Percentiles rank a stretch among this genome's conserved stretches.
Evolutionary conservation across 2,888 invertebrate genomes (phyloP).

Genomic region (Pelosia muscerda): DNA sequence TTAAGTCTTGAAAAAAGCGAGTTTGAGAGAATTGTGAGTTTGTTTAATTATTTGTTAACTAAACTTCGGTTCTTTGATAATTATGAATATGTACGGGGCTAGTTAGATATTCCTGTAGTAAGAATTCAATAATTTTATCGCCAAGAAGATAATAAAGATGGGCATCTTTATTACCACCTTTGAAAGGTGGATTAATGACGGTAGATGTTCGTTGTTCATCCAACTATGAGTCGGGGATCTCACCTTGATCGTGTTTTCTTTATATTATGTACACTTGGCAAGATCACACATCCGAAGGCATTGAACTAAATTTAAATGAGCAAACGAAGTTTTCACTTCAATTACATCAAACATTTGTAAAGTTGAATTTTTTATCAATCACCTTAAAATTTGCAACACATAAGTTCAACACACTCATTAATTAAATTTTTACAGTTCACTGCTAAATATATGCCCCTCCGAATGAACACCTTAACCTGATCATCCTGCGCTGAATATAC

Average conservation of each 20-base stretch:
- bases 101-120: background rate
- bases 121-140: background rate
- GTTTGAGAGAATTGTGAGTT: no score
- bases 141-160: background rate
- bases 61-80: no score
- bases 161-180: constrained; percentile 5
- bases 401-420: no score
- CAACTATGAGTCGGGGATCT: background rate
- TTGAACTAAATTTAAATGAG: constrained; percentile 10
- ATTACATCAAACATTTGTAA: background rate
- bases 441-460: background rate
- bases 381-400: background rate
- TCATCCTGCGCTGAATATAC: background rate
- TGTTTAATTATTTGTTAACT: background rate
- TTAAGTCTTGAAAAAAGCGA: no score
- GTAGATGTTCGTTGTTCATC: constrained; percentile 5
- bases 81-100: background rate
- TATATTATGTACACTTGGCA: constrained; percentile 16
- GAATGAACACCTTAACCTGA: background rate
- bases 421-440: background rate
- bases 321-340: background rate
- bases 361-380: background rate
- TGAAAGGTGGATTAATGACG: constrained; percentile 20
- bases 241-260: constrained; percentile 6
- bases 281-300: constrained; percentile 10